A percentile compares a stretch with the other conserved stretches of the same genome.
phyloP scores from a whole-genome alignment of 1,140 invertebrate genomes.

The Pogonomyrmex barbatus region DNA sequence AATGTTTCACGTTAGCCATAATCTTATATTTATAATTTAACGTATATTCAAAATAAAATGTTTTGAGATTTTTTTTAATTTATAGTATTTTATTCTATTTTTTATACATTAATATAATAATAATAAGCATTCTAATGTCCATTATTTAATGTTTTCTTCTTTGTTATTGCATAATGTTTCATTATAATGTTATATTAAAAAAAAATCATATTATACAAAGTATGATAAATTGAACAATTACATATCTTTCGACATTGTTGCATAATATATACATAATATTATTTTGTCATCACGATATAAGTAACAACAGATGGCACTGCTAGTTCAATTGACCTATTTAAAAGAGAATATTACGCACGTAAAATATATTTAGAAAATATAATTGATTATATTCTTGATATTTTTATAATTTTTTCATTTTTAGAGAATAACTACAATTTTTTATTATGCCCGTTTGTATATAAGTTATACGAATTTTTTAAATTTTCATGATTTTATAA shows the following conservation, averaged over 20 bases:
- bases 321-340: not conserved
- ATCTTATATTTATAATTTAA: not conserved
- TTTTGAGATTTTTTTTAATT: slow-evolving; percentile 3
- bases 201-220: slow-evolving; percentile 17
- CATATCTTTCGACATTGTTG: not conserved
- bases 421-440: not conserved
- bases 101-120: slow-evolving; percentile 18
- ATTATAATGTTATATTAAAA: not conserved
- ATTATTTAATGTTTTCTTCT: not conserved
- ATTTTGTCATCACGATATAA: slow-evolving; percentile 10
- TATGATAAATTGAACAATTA: slow-evolving; percentile 16
- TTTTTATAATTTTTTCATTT: not conserved
- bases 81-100: not conserved
- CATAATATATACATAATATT: not conserved
- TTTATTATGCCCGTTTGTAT: not conserved
- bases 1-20: not conserved
- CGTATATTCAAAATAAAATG: not conserved
- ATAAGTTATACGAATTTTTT: not conserved
- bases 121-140: not conserved
- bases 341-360: not conserved
- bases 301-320: slow-evolving; percentile 13
- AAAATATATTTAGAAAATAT: not conserved
- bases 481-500: not conserved
- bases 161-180: too few relatives aligned
- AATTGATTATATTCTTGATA: not conserved